Base-by-base conservation (phyloP, 2,888 invertebrate species). In the Villa cingulata region DNA sequence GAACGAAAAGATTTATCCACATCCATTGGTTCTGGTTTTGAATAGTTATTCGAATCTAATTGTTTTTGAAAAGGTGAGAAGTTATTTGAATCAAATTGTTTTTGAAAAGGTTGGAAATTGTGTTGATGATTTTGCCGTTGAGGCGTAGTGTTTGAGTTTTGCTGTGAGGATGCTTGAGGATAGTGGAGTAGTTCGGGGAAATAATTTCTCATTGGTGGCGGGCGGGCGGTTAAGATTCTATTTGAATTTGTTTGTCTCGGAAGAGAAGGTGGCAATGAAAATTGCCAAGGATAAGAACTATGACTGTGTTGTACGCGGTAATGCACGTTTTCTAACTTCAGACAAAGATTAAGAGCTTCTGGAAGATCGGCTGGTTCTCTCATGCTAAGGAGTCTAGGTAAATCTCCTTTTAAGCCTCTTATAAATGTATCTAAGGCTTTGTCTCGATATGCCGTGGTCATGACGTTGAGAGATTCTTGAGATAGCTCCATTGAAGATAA, bases 321-420 rank as follows among this genome's bases (percentile, higher is more conserved):
- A 36, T 44, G 41, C 15, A 47, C 32, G 18, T 51, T 52, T 37
- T 51, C 44, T 34, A 50, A 39, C 23, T 52, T 53, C 19, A 50
- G 37, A 16, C 48, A 50, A 4, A 50, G 18, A 7, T 54, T 43
- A 10, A 54, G 34, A 5, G 50, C 48, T 16, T 52, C 48, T 16
- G 48, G 50, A 20, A 53, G 41, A 18, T 48, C 51, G 7, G 34
- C 37, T 32, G 53, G 53, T 44, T 53, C 51, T 14, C 45, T 29
- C 10, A 54, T 51, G 23, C 50, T 48, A 6, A 53, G 38, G 5
- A 55, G 51, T 23, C 51, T 44, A 12, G 53, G 52, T 16, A 56
- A 39, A 19, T 52, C 45, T 6, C 53, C 49, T 37, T 45, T 50
- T 36, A 55, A 27, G 12, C 55, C 54, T n/a, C 52, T 36, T 9